Evolutionary conservation across 2,888 invertebrate species (phyloP).

Genomic region (Papilio gigon): DNA sequence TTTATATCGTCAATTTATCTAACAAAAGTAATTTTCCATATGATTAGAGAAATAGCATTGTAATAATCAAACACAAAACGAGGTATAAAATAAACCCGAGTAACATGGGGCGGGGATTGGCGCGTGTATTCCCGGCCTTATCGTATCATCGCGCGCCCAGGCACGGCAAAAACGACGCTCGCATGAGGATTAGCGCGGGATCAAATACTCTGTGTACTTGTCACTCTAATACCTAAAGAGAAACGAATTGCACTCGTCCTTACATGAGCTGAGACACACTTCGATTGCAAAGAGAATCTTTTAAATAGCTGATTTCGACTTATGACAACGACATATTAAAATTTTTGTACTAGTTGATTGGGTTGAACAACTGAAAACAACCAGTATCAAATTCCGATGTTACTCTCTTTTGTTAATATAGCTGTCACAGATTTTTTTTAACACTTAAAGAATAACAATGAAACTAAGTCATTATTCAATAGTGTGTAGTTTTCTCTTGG

Average conservation of each 20-base stretch:
- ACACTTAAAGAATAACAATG: no score
- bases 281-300: conserved; percentile 33
- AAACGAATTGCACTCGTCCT: conserved; percentile 42
- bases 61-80: conserved; percentile 39
- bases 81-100: conserved; percentile 47
- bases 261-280: conserved; percentile 49
- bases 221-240: conserved; percentile 44
- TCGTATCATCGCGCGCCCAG: conserved; percentile 55
- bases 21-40: conserved; percentile 28
- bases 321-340: no score
- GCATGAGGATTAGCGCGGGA: conserved; percentile 58
- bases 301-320: no score
- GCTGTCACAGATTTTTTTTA: no score
- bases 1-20: no score
- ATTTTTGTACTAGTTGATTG: no score
- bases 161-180: conserved; percentile 57
- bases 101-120: conserved; percentile 47
- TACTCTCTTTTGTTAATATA: no score
- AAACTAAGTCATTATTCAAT: no score
- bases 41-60: conserved; percentile 42
- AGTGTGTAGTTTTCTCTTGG: no score
- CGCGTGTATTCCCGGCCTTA: conserved; percentile 53
- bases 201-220: conserved; percentile 49
- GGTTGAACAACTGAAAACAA: no score
- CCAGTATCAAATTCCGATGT: no score